phyloP scores from a whole-genome alignment of 1,140 invertebrate genomes.

The Pseudomyrmex dendroicus region DNA sequence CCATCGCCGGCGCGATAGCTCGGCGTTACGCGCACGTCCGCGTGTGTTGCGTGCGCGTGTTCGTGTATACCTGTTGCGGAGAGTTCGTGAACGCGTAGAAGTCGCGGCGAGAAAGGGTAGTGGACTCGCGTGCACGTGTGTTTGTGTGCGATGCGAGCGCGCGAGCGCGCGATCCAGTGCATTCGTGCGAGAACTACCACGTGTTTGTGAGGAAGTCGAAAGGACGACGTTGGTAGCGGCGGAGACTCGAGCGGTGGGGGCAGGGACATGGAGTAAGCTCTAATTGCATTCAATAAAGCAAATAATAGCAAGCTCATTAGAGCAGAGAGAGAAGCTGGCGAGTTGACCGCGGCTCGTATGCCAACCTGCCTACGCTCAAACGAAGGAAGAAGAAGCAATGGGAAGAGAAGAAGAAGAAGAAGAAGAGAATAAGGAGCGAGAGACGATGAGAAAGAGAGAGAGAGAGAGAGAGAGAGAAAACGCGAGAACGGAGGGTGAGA shows the following conservation, averaged over 20 bases:
- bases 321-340: conserved; percentile 77
- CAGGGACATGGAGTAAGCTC: conserved; percentile 82
- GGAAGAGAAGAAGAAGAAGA: conserved; percentile 21
- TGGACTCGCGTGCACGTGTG: not conserved
- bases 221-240: conserved; percentile 55
- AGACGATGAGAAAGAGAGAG: not conserved
- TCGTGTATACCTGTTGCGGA: conserved; percentile 26
- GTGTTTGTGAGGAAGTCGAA: conserved; percentile 55
- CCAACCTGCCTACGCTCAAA: conserved; percentile 78
- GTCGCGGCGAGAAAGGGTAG: conserved; percentile 47
- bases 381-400: conserved; percentile 61
- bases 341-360: conserved; percentile 79
- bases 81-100: conserved; percentile 34
- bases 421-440: conserved; percentile 19
- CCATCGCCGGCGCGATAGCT: conserved; percentile 61
- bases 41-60: conserved; percentile 57
- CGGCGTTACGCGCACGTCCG: conserved; percentile 44
- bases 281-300: conserved; percentile 85
- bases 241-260: conserved; percentile 55
- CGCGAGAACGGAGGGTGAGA: conserved; percentile 34
- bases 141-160: not conserved
- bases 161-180: not conserved
- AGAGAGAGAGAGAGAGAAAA: conserved; percentile 53
- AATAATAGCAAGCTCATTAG: conserved; percentile 85
- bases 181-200: conserved; percentile 25